Conservation (phyloP, 2,797 vertebrate genomes). For the Morus bassanus region DNA sequence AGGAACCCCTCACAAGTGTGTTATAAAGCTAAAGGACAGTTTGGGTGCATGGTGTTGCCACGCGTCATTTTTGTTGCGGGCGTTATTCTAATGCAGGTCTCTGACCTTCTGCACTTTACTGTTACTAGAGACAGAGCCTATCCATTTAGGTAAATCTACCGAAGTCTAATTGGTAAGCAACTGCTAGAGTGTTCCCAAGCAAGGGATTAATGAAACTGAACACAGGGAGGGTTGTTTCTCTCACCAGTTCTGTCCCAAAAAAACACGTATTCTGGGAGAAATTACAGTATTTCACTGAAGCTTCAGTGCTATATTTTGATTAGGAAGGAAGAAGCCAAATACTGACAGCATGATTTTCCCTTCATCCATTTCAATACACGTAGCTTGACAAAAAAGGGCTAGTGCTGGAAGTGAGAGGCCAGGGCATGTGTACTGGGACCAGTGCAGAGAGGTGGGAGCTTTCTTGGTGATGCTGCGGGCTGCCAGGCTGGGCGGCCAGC, state of each 20-base stretch:
- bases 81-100: background rate
- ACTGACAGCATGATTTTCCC: accelerated
- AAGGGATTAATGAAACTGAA: background rate
- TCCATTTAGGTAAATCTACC: background rate
- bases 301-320: accelerated
- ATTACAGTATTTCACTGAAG: background rate
- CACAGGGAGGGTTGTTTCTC: background rate
- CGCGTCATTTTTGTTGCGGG: accelerated
- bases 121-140: background rate
- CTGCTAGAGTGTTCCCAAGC: background rate
- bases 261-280: accelerated
- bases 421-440: background rate
- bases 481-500: background rate
- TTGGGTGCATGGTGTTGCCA: background rate
- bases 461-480: background rate
- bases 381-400: background rate
- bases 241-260: background rate
- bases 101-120: background rate
- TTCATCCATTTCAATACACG: background rate
- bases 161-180: background rate
- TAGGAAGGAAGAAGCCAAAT: background rate
- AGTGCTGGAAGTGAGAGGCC: background rate
- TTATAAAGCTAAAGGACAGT: background rate
- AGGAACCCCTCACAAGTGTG: background rate
- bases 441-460: background rate